These are phyloP conservation scores for Sussaba pulchella DNA, from an alignment of 2,888 invertebrate species.

Conservation along the genomic window DNA sequence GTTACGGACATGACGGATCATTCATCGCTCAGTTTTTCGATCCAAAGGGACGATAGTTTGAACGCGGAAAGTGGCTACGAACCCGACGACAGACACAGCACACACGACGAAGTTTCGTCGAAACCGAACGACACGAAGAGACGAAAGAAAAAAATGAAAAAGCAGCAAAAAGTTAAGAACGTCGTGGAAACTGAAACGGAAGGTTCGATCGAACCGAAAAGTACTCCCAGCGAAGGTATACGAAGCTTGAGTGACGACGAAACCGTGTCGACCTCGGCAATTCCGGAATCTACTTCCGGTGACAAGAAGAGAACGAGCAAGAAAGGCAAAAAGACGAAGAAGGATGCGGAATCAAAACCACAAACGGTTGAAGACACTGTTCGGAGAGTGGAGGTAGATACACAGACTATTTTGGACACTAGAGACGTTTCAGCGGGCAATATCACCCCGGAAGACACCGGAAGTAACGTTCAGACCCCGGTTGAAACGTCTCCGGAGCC, in stretches of 20 bases:
- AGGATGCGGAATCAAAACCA: slow-evolving; percentile 77
- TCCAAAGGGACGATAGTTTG: slow-evolving; percentile 82
- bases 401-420: slow-evolving; percentile 75
- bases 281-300: slow-evolving; percentile 76
- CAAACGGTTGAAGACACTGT: slow-evolving; percentile 61
- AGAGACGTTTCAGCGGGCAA: slow-evolving; percentile 73
- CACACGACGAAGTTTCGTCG: slow-evolving; percentile 85
- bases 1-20: slow-evolving; percentile 72
- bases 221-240: slow-evolving; percentile 79
- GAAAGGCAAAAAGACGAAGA: slow-evolving; percentile 85
- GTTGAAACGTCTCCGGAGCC: slow-evolving; percentile 87
- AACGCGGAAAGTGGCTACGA: slow-evolving; percentile 87
- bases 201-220: slow-evolving; percentile 84
- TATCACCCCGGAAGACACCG: slow-evolving; percentile 67
- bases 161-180: slow-evolving; percentile 85
- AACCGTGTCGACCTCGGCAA: not conserved
- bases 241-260: slow-evolving; percentile 80
- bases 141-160: slow-evolving; percentile 85
- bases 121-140: slow-evolving; percentile 82
- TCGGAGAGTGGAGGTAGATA: slow-evolving; percentile 76
- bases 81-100: slow-evolving; percentile 90
- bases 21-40: slow-evolving; percentile 68
- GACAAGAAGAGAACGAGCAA: slow-evolving; percentile 74
- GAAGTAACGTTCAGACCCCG: slow-evolving; percentile 76
- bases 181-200: slow-evolving; percentile 85